Evolutionary conservation across 2,888 invertebrate species (phyloP), one percentile per base, ranked within the genome.

Genomic region (Galeruca laticollis): DNA sequence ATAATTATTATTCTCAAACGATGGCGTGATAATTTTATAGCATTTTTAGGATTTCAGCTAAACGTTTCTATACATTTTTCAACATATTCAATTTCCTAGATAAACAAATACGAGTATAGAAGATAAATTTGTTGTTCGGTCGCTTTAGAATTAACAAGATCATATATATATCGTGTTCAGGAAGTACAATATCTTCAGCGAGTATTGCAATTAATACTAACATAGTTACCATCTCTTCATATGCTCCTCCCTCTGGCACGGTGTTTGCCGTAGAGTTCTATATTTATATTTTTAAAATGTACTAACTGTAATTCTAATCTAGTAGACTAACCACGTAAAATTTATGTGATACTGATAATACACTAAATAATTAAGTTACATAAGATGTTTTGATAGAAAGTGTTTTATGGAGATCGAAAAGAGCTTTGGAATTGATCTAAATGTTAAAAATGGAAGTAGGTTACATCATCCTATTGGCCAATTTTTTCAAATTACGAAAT

Each of bases 121-220:
- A 47, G 18, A 15, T 40, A 40, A 40, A 40, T 40, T 47, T 8
- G 43, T 47, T 15, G 43, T 5, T n/a, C 13, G 37, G 13, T 2
- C 43, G n/a, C n/a, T 43, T 37, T 4, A 18, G 15, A 47, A 47
- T 15, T 47, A 47, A 47, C 43, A 15, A 47, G 43, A 47, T n/a
- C 43, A 47, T 52, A 52, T 52, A 52, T 52, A 52, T 52, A 26
- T 56, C 56, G 56, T 56, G 56, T 56, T 33, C 13, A 56, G 56
- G 56, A 56, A 56, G 56, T 56, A 35, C 9, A 26, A 33, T 56
- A 33, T 33, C 56, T 56, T 15, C 37, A 20, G 52, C 21, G 15
- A 26, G 15, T 56, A 31, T 56, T 33, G 56, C 56, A 56, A 56
- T 56, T 56, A 56, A 33, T 56, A 33, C 56, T 35, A 56, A 56